These are phyloP conservation scores for Araneus ventricosus DNA, from an alignment of 1,140 invertebrate genomes.

Conservation along the genomic window DNA sequence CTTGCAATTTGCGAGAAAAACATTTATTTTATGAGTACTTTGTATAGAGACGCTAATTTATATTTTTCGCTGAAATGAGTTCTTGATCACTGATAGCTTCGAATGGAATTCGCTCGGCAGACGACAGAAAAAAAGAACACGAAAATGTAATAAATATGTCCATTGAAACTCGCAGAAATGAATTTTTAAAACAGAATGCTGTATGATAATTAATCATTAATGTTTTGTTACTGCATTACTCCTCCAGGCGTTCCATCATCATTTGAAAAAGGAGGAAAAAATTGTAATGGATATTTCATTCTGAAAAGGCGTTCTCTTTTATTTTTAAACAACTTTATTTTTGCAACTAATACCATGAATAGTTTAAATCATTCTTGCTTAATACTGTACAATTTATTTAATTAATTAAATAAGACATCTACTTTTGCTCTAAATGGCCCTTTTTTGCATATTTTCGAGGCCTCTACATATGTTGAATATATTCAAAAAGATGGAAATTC, in stretches of 20 bases:
- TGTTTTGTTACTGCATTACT: constrained; percentile 1
- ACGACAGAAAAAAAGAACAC: background rate
- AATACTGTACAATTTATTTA: background rate
- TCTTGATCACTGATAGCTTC: background rate
- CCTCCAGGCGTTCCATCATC: background rate
- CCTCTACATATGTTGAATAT: no score
- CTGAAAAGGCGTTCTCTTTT: background rate
- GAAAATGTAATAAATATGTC: constrained; percentile 11
- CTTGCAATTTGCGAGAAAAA: background rate
- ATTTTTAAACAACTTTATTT: background rate
- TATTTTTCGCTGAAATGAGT: constrained; percentile 1
- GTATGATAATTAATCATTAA: constrained; percentile 4
- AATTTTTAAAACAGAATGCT: background rate
- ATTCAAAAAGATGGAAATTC: no score
- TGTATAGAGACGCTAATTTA: background rate
- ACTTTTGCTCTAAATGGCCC: no score
- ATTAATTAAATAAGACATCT: background rate
- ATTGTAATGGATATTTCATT: background rate
- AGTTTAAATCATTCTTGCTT: background rate
- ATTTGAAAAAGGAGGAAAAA: background rate
- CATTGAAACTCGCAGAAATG: background rate
- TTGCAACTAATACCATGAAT: background rate
- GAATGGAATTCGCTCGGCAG: background rate
- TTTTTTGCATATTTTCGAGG: no score
- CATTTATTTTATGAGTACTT: background rate